These are phyloP conservation scores for Taeniopygia guttata DNA, from an alignment of 2,797 vertebrate species.

Conservation along the genomic window DNA sequence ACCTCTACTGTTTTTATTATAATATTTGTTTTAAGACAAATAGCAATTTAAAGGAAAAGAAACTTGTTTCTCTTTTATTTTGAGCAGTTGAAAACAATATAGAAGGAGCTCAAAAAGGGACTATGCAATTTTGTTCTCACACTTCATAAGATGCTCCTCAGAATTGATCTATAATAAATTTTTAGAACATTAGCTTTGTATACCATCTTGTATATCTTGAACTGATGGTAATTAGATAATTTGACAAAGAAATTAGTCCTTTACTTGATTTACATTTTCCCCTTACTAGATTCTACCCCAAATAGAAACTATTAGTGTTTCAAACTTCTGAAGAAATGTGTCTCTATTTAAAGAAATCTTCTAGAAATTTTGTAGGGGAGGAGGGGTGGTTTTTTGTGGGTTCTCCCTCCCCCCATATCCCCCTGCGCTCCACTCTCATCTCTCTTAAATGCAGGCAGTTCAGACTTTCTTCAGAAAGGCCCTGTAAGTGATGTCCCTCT, in stretches of 20 bases:
- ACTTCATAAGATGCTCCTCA: neutral
- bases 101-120: neutral
- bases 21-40: neutral
- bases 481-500: neutral
- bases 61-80: neutral
- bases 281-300: neutral
- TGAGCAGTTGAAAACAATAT: neutral
- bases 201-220: neutral
- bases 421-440: neutral
- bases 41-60: neutral
- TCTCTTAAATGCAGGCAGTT: neutral
- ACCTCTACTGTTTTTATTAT: neutral
- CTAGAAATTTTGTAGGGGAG: fast-evolving
- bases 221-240: neutral
- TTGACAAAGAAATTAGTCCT: neutral
- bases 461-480: neutral
- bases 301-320: neutral
- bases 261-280: neutral
- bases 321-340: neutral
- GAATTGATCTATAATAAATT: neutral
- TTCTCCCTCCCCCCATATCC: fast-evolving
- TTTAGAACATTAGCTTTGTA: neutral
- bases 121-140: neutral
- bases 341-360: neutral
- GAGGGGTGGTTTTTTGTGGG: fast-evolving